Evolutionary conservation across 2,113 vertebrate genomes (phyloP).

Genomic region (Scomber colias): DNA sequence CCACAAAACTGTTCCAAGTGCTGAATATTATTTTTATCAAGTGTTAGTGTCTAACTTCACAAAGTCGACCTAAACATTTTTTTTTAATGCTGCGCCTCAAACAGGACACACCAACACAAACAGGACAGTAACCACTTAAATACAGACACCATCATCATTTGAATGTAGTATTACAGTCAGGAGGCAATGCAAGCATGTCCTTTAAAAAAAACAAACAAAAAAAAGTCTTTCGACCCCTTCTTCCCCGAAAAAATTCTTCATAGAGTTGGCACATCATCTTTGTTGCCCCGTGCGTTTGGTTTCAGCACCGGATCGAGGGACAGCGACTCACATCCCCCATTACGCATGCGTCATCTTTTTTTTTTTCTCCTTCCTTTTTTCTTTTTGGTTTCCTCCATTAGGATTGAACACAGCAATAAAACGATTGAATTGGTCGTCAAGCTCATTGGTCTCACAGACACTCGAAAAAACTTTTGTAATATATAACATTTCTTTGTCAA

Average conservation of each 20-base stretch:
- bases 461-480: slow-evolving; percentile 55
- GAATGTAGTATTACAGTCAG: slow-evolving; percentile 50
- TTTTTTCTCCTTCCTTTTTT: slow-evolving; percentile 4
- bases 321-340: slow-evolving; percentile 63
- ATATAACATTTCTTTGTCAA: slow-evolving; percentile 63
- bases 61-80: slow-evolving; percentile 66
- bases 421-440: slow-evolving; percentile 79
- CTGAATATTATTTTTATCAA: slow-evolving; percentile 79
- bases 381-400: slow-evolving; percentile 82
- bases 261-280: slow-evolving; percentile 40
- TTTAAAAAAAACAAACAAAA: neutral
- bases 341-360: slow-evolving; percentile 42
- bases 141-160: slow-evolving; percentile 59
- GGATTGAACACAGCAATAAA: slow-evolving; percentile 75
- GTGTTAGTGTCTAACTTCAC: slow-evolving; percentile 85
- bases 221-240: neutral
- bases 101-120: slow-evolving; percentile 69
- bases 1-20: slow-evolving; percentile 85
- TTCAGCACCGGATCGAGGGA: slow-evolving; percentile 82
- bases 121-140: slow-evolving; percentile 65
- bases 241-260: neutral
- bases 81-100: slow-evolving; percentile 65
- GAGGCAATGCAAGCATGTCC: slow-evolving; percentile 24
- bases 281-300: slow-evolving; percentile 77
- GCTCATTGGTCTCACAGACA: slow-evolving; percentile 84